Evolutionary conservation across 2,797 vertebrate genomes (phyloP).

Genomic region (Capromys pilorides): DNA sequence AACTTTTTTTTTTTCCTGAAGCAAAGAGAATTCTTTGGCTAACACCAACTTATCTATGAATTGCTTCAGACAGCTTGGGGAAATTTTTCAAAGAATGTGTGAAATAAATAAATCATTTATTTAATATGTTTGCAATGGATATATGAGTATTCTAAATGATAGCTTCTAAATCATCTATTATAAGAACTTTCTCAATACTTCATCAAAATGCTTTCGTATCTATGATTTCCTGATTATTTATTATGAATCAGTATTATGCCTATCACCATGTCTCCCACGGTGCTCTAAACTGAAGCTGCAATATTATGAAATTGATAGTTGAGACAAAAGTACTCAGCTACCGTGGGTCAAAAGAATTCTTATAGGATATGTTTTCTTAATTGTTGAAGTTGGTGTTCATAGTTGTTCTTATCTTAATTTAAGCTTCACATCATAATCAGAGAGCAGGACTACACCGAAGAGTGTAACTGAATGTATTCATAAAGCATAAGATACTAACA

Average conservation of each 20-base stretch:
- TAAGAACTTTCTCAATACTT: constrained; percentile 44
- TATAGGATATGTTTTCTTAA: background rate
- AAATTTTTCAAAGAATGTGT: constrained; percentile 7
- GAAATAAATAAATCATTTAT: constrained; percentile 37
- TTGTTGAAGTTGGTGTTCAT: background rate
- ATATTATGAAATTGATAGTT: background rate
- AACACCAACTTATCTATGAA: background rate
- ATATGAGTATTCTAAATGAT: background rate
- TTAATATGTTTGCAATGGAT: background rate
- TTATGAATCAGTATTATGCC: background rate
- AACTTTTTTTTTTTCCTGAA: background rate
- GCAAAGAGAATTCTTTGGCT: background rate
- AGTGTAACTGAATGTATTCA: constrained; percentile 33
- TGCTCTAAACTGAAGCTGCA: background rate
- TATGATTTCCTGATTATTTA: background rate
- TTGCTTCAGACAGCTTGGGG: background rate
- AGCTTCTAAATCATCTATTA: constrained; percentile 10
- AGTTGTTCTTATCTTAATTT: constrained; percentile 22
- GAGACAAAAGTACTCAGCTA: background rate
- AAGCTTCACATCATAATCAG: background rate
- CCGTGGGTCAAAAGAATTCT: background rate
- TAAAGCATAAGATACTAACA: background rate
- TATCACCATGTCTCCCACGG: background rate
- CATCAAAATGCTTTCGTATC: constrained; percentile 32
- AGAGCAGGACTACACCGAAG: background rate